Evolutionary conservation across 2,113 vertebrate genomes (phyloP).

Genomic region (Ictalurus furcatus): DNA sequence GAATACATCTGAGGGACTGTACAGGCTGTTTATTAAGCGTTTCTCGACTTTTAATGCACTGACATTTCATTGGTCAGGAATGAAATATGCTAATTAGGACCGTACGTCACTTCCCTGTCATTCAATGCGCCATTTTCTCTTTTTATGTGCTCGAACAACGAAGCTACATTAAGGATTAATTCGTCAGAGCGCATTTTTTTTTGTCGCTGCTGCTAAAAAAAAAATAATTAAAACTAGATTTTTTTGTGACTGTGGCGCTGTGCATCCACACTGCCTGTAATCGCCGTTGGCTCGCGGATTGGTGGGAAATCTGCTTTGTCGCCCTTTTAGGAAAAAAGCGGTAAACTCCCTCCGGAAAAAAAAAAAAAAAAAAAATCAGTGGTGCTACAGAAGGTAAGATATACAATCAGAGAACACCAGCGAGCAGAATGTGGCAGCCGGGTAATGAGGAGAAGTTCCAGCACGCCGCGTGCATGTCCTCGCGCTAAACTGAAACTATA

Average conservation of each 20-base stretch:
- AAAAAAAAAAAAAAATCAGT: conserved; percentile 10
- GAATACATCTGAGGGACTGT: background rate
- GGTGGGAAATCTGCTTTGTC: background rate
- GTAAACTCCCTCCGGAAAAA: conserved; percentile 18
- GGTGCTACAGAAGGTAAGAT: conserved; percentile 21
- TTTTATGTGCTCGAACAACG: conserved; percentile 47
- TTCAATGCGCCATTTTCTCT: conserved; percentile 76
- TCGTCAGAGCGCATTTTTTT: background rate
- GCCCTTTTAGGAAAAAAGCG: conserved; percentile 24
- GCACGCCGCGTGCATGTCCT: background rate
- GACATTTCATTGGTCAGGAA: conserved; percentile 67
- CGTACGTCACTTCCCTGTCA: conserved; percentile 73
- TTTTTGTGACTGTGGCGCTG: background rate
- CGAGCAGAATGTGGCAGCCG: background rate
- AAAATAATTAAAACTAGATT: background rate
- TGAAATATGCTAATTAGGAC: conserved; percentile 68
- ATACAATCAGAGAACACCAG: background rate
- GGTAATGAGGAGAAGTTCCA: background rate
- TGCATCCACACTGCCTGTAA: background rate
- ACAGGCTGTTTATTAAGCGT: conserved; percentile 47
- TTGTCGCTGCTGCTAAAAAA: background rate
- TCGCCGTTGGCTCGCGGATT: conserved; percentile 12
- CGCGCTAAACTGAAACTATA: conserved; percentile 19
- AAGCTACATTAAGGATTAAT: conserved; percentile 15
- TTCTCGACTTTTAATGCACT: conserved; percentile 46